Base-by-base conservation (phyloP, 2,888 invertebrate species). In the Heteromyza rotundicornis region DNA sequence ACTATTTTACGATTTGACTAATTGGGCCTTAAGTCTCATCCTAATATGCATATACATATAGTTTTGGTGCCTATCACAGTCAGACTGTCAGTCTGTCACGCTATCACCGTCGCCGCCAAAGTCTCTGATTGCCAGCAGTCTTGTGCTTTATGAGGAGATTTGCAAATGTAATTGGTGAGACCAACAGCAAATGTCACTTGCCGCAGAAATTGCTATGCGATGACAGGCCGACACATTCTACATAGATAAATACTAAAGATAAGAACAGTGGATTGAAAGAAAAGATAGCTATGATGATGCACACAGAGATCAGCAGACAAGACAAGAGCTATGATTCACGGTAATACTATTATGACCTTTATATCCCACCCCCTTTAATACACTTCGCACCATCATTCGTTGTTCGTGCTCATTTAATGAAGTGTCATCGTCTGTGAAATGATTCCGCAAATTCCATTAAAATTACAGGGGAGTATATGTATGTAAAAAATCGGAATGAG, bases 371-470 rank as follows among this genome's bases (percentile, higher is more conserved):
- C n/a, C n/a, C n/a, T n/a, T n/a, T n/a, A n/a, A n/a, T n/a, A 27
- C 10, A 27, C 27, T 10, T 5, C 27, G 27, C 27, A 27, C 27
- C 40, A n/a, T n/a, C 3, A 10, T n/a, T 2, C 40, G n/a, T 7
- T n/a, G 2, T 40, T n/a, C 40, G 3, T n/a, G 3, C 16, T 40
- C 40, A 40, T 14, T 67, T 75, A 75, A 75, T 75, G 77, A 75
- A 75, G 75, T 75, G 75, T 75, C 75, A 77, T 76, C 75, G 77
- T 70, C 76, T 75, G 76, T 75, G 77, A 75, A 77, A 77, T 77
- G 75, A 74, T 76, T 74, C 75, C 71, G 74, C 72, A 77, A 75
- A 75, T 75, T 74, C 76, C 65, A 77, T 75, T 77, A 75, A 71
- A 75, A 40, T 40, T 10, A 64, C 64, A 69, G 71, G 68, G 73